A percentile compares a stretch with the other conserved stretches of the same genome.
phyloP scores from a whole-genome alignment of 2,113 vertebrate genomes.

The Pedionomus torquatus region DNA sequence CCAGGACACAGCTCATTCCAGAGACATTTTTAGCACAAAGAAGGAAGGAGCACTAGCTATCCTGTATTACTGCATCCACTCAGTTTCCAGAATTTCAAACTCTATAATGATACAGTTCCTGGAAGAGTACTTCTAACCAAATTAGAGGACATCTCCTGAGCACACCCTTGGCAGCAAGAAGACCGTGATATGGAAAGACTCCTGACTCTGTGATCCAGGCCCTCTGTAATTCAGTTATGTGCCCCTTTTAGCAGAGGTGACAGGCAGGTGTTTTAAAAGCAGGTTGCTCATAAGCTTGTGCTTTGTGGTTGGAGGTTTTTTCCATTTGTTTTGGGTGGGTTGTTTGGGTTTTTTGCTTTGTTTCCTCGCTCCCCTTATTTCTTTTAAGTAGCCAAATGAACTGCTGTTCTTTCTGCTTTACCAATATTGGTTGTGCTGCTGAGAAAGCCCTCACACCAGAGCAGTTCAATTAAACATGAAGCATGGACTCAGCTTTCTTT shows the following conservation, averaged over 20 bases:
- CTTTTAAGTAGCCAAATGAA: neutral
- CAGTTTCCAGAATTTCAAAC: neutral
- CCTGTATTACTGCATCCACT: neutral
- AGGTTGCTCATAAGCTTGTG: neutral
- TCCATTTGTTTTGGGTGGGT: neutral
- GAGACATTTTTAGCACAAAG: neutral
- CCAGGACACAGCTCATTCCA: neutral
- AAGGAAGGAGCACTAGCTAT: neutral
- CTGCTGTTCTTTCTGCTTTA: neutral
- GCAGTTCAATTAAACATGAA: neutral
- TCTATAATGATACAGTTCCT: neutral
- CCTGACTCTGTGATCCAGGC: neutral
- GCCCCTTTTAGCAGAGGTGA: neutral
- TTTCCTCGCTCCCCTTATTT: neutral
- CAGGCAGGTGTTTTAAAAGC: neutral
- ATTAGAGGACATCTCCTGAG: neutral
- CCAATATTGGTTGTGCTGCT: neutral
- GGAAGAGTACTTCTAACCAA: conserved; percentile 21
- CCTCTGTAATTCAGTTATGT: rapidly evolving
- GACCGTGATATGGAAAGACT: neutral
- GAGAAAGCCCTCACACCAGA: neutral
- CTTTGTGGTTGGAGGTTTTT: neutral
- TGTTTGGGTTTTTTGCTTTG: neutral
- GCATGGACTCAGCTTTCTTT: neutral
- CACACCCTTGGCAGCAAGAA: neutral